Percentiles rank a stretch among this genome's conserved stretches.
Evolutionary conservation across 2,888 invertebrate genomes (phyloP).

Genomic region (Baccha elongata): DNA sequence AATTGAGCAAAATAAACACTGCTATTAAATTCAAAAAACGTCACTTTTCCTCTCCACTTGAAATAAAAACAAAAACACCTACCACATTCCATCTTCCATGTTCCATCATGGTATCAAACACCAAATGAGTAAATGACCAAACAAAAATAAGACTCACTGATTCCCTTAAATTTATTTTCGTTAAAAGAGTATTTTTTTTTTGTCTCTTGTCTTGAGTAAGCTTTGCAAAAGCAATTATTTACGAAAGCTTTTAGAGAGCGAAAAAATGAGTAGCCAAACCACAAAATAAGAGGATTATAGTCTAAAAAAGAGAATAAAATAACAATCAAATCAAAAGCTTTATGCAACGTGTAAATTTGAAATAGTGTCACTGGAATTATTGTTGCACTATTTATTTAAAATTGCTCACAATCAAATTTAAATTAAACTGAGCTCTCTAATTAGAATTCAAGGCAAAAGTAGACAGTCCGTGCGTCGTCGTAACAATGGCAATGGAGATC

Average conservation of each 20-base stretch:
- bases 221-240: neutral
- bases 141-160: neutral
- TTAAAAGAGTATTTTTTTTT: neutral
- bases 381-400: constrained; percentile 9
- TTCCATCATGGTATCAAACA: neutral
- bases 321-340: neutral
- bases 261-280: neutral
- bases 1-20: no score
- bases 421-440: constrained; percentile 27
- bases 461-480: constrained; percentile 21
- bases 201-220: neutral
- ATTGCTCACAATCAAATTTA: constrained; percentile 16
- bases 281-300: neutral
- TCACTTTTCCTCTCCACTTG: neutral
- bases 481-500: constrained; percentile 4
- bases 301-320: neutral
- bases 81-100: neutral
- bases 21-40: neutral
- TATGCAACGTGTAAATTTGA: constrained; percentile 14
- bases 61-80: neutral
- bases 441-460: constrained; percentile 60
- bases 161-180: neutral
- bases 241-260: neutral
- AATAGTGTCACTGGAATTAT: constrained; percentile 27
- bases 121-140: no score